Conservation (phyloP, 2,888 invertebrate genomes). For the Pseudococcus jackbeardsleyi region DNA sequence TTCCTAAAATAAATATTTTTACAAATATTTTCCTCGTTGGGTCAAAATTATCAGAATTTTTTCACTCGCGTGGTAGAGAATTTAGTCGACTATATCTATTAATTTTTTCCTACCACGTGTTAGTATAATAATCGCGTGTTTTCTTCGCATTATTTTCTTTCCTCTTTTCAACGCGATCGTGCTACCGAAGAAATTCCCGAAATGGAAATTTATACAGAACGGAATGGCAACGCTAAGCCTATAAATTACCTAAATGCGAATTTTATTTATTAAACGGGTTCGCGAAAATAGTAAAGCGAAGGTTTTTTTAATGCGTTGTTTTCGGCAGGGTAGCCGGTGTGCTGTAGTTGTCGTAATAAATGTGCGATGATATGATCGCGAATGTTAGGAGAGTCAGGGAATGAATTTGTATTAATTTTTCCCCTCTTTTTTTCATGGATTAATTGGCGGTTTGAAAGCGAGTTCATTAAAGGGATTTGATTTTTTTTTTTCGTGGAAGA, state of each 20-base stretch:
- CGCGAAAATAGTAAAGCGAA: not conserved
- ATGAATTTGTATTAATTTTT: not conserved
- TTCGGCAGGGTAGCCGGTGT: not conserved
- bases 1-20: not conserved
- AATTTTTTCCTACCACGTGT: too few relatives aligned
- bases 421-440: not conserved
- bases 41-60: not conserved
- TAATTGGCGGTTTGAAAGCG: slow-evolving; percentile 17
- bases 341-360: not conserved
- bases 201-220: slow-evolving; percentile 8
- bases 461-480: slow-evolving; percentile 12
- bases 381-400: not conserved
- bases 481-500: not conserved
- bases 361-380: slow-evolving; percentile 2
- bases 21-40: not conserved
- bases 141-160: not conserved
- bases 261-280: slow-evolving; percentile 29
- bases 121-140: slow-evolving; percentile 18
- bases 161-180: not conserved
- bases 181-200: not conserved
- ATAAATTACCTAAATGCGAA: slow-evolving; percentile 34
- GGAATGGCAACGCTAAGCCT: not conserved
- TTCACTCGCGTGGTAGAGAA: not conserved
- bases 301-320: not conserved
- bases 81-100: not conserved